phyloP scores from a whole-genome alignment of 2,888 invertebrate genomes.

The Sphinx pinastri region DNA sequence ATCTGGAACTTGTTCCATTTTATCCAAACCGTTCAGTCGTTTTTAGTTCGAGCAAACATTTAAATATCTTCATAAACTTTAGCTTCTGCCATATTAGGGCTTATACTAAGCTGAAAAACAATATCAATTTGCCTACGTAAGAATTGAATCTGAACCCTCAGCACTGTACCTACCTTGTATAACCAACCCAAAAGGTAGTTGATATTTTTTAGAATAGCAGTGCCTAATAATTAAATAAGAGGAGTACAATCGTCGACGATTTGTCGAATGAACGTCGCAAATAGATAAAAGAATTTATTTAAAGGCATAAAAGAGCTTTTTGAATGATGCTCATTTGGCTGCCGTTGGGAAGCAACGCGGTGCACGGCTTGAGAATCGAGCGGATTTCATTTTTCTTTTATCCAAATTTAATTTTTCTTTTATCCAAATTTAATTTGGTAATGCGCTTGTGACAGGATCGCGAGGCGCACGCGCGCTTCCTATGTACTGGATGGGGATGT shows the following conservation, averaged over 20 bases:
- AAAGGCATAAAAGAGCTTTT: slow-evolving; percentile 30
- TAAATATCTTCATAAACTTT: no score
- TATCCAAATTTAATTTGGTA: no score
- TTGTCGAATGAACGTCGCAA: slow-evolving; percentile 26
- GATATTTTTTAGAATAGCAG: neutral
- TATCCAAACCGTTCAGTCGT: no score
- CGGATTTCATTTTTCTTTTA: neutral
- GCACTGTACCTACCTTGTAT: no score
- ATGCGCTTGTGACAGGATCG: no score
- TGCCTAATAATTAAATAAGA: slow-evolving; percentile 26
- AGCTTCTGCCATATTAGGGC: no score
- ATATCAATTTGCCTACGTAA: neutral
- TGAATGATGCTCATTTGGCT: slow-evolving; percentile 48
- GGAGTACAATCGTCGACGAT: slow-evolving; percentile 19
- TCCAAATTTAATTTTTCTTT: no score
- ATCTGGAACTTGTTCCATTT: no score
- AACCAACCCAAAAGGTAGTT: neutral
- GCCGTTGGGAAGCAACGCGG: slow-evolving; percentile 37
- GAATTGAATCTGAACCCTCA: neutral
- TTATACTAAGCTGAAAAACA: no score
- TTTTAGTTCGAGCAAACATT: no score
- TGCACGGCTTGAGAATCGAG: slow-evolving; percentile 32
- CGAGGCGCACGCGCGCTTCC: no score
- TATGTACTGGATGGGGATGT: no score
- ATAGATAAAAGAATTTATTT: slow-evolving; percentile 31